phyloP scores from a whole-genome alignment of 2,797 vertebrate genomes.

The Xiphophorus birchmanni region DNA sequence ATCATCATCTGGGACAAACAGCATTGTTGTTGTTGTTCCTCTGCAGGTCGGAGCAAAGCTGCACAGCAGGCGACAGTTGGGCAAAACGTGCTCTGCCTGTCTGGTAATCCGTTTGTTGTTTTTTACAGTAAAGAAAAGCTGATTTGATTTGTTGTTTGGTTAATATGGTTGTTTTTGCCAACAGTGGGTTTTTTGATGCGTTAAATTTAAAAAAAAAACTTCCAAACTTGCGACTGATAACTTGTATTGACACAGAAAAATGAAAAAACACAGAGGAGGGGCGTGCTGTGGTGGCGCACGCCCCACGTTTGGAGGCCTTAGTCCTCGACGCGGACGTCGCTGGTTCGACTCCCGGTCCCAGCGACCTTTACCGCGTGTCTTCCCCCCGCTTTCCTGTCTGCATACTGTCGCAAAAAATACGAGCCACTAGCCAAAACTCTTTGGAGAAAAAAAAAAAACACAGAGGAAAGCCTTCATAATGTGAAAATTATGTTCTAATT shows the following conservation, averaged over 20 bases:
- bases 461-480: background rate
- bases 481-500: background rate
- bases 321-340: no score
- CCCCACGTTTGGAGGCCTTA: no score
- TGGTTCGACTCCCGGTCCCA: no score
- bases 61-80: constrained; percentile 40
- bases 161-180: background rate
- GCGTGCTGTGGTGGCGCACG: no score
- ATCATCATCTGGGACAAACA: constrained; percentile 30
- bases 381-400: no score
- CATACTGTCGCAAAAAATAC: no score
- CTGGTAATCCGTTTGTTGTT: constrained; percentile 44
- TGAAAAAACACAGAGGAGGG: background rate
- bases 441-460: background rate
- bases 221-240: background rate
- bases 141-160: constrained; percentile 4
- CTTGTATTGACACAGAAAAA: background rate
- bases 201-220: background rate
- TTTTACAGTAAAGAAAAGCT: constrained; percentile 5
- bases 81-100: constrained; percentile 4
- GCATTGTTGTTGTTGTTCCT: constrained; percentile 9
- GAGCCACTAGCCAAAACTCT: no score
- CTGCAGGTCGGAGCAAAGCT: constrained; percentile 31
- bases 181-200: background rate
- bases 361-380: no score